Base-by-base conservation (phyloP, 2,888 invertebrate species). In the Itoplectis maculator region DNA sequence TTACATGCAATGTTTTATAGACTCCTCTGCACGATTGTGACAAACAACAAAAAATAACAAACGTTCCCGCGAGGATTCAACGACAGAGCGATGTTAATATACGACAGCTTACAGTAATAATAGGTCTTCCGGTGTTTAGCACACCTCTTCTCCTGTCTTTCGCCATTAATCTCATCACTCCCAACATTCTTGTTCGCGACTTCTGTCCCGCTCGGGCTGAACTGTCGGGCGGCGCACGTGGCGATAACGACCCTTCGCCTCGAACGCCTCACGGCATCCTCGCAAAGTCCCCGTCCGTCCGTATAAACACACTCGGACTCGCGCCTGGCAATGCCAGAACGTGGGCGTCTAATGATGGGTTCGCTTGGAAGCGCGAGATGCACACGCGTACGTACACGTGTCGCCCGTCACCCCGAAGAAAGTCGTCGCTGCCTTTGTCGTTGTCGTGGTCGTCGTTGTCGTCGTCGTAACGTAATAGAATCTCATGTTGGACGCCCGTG, bases 281-380 rank as follows among this genome's bases (percentile, higher is more conserved):
- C 61, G 61, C 59, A 15, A 59, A 59, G 37, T 61, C 35, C n/a
- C n/a, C 61, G 37, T 40, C 40, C 9, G 18, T 15, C 15, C 37
- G 18, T 61, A 40, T 61, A 61, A 8, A 15, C 15, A 61, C 18
- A 15, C 15, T 37, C 61, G 61, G 37, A 61, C 66, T 69, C 56
- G 54, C 45, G 73, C 73, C 66, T 70, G 73, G 69, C 76, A 66
- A 76, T 72, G 56, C 66, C 40, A 79, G 88, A n/a, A n/a, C 88
- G 91, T 91, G 88, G 91, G 90, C 89, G 90, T 88, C 86, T 91
- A 91, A 91, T 91, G 90, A 91, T 85, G 90, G 90, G 90, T 90
- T 87, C 66, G 68, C 86, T 85, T 79, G 63, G 69, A 68, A 74
- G 61, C 54, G 72, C 77, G 82, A 83, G 85, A 85, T 83, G 77